Evolutionary conservation across 2,113 vertebrate genomes (phyloP).

Genomic region (Cinclus mexicanus): DNA sequence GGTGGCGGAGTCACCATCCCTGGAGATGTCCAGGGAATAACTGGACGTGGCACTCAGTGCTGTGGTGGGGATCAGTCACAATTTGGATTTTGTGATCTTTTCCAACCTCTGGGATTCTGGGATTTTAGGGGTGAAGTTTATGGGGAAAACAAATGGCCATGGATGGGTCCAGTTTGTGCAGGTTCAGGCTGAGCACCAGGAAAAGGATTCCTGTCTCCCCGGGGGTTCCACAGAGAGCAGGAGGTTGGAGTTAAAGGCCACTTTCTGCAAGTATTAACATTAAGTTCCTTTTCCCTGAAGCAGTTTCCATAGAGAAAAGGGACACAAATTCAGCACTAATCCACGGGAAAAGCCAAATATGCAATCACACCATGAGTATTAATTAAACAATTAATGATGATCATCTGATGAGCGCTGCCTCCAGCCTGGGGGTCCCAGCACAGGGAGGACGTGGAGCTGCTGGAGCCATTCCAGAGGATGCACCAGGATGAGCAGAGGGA

Average conservation of each 20-base stretch:
- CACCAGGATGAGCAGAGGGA: neutral
- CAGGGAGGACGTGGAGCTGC: neutral
- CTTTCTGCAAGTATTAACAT: conserved; percentile 19
- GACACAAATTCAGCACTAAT: neutral
- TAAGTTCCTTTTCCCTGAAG: neutral
- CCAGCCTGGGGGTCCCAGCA: neutral
- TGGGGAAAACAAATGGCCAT: accelerated
- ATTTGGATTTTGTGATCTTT: no score
- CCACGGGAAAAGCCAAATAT: neutral
- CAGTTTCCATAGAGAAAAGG: neutral
- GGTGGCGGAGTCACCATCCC: neutral
- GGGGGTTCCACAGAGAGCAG: neutral
- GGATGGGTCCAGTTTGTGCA: no score
- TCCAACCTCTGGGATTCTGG: neutral
- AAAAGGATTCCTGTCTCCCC: neutral
- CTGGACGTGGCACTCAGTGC: neutral
- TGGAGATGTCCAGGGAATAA: neutral
- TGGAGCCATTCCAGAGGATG: neutral
- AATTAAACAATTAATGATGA: neutral
- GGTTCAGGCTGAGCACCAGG: neutral
- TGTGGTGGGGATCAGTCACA: neutral
- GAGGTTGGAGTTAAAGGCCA: neutral
- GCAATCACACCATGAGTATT: neutral
- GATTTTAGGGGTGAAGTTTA: neutral
- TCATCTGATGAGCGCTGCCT: neutral